These are phyloP conservation scores for Unio delphinus DNA, from an alignment of 2,888 invertebrate genomes.

Conservation along the genomic window DNA sequence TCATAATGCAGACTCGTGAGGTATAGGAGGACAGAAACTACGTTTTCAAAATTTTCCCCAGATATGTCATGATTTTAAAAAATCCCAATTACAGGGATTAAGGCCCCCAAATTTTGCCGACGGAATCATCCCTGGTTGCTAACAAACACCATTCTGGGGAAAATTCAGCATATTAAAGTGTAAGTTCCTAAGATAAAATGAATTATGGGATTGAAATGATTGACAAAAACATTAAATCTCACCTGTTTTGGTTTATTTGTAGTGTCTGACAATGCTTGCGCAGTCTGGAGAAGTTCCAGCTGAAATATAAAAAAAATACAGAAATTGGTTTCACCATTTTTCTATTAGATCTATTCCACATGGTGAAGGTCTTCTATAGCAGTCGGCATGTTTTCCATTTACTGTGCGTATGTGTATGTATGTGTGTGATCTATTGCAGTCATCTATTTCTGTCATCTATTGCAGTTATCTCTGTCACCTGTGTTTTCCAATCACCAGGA, in stretches of 20 bases:
- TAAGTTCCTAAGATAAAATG: no score
- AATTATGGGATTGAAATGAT: no score
- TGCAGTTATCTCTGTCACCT: background rate
- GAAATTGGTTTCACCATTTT: background rate
- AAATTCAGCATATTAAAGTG: no score
- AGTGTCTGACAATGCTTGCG: slow-evolving; percentile 47
- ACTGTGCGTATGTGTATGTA: background rate
- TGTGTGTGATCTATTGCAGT: background rate
- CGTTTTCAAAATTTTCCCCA: no score
- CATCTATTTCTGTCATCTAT: background rate
- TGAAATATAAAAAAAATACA: slow-evolving; percentile 30
- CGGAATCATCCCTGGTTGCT: no score
- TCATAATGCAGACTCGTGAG: no score
- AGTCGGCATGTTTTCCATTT: background rate
- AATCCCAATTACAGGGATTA: no score
- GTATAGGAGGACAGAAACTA: no score
- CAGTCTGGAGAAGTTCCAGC: slow-evolving; percentile 58
- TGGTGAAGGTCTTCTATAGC: background rate
- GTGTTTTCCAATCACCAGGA: background rate
- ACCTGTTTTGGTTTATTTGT: slow-evolving; percentile 51
- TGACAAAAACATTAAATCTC: slow-evolving; percentile 7
- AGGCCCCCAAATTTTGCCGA: no score
- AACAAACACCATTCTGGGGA: no score
- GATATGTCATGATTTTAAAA: no score
- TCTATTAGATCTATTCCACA: background rate